Percentiles rank a stretch among this genome's conserved stretches.
Conservation (phyloP, 2,113 vertebrate genomes). For the Gallinago paraguaiae region DNA sequence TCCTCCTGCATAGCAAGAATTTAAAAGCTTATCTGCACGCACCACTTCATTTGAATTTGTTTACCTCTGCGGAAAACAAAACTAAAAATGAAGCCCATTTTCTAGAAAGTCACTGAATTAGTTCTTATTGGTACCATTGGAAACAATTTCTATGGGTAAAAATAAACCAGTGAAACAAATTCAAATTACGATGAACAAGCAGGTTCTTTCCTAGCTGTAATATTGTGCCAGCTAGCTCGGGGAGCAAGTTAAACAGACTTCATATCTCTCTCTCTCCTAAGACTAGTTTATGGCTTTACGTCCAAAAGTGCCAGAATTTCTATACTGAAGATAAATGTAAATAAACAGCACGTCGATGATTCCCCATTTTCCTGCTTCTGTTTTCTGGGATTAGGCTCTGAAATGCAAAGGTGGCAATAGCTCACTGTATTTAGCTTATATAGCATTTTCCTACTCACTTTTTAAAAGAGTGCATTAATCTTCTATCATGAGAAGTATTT, state of each 20-base stretch:
- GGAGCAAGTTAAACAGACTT: neutral
- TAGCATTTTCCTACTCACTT: neutral
- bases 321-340: neutral
- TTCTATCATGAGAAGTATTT: neutral
- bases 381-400: neutral
- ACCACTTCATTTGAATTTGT: neutral
- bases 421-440: neutral
- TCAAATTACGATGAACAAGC: neutral
- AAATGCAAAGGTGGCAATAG: neutral
- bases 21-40: neutral
- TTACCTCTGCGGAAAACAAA: neutral
- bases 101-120: neutral
- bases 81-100: neutral
- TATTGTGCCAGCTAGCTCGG: neutral
- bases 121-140: neutral
- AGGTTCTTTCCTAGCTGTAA: neutral
- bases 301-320: neutral
- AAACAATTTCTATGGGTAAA: neutral
- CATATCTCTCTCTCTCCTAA: neutral
- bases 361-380: neutral
- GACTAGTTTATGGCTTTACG: neutral
- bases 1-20: neutral
- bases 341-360: neutral
- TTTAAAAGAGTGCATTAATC: neutral
- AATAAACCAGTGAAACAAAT: neutral